Base-by-base conservation (phyloP, 2,888 invertebrate species). In the Scaptomyza caliginosa region DNA sequence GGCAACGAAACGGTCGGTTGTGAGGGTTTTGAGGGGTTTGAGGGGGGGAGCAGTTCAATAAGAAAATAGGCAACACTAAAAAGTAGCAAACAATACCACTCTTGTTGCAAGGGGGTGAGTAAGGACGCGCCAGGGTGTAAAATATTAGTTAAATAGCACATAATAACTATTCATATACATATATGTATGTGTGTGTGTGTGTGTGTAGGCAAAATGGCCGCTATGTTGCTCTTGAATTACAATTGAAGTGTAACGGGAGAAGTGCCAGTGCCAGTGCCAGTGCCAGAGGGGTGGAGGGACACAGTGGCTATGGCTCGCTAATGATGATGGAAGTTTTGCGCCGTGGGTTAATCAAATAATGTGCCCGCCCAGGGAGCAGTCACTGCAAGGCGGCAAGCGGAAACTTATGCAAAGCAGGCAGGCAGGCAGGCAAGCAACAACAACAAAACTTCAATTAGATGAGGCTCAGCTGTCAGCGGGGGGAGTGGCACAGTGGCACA, bases 271-370 rank as follows among this genome's bases (percentile, higher is more conserved):
- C 38, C 63, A 66, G 62, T 68, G 62, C 40, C 40, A 50, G 30
- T 56, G 26, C 43, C 11, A 43, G 32, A 5, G 34, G 36, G 19
- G 39, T 6, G 34, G 43, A 19, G 46, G 48, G 7, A n/a, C n/a
- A n/a, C n/a, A n/a, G n/a, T 30, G 8, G 24, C 24, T 7, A 26
- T 30, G 23, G 45, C n/a, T 52, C 86, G 80, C 80, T 81, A 82
- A 85, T 81, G 83, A 81, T 81, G 86, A 85, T 79, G 81, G 86
- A 81, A 73, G 86, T 65, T 56, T 66, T 45, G 64, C 52, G 49
- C 43, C 56, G 58, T 84, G 78, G 74, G 83, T 85, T 81, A 81
- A 85, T 85, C 86, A 81, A 85, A 82, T 81, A 66, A 32, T 70
- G 58, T 60, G 62, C 56, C 60, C 66, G 59, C 59, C 69, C 57